A percentile compares a stretch with the other conserved stretches of the same genome.
Conservation (phyloP, 2,113 vertebrate genomes). For the Cynocephalus volans region DNA sequence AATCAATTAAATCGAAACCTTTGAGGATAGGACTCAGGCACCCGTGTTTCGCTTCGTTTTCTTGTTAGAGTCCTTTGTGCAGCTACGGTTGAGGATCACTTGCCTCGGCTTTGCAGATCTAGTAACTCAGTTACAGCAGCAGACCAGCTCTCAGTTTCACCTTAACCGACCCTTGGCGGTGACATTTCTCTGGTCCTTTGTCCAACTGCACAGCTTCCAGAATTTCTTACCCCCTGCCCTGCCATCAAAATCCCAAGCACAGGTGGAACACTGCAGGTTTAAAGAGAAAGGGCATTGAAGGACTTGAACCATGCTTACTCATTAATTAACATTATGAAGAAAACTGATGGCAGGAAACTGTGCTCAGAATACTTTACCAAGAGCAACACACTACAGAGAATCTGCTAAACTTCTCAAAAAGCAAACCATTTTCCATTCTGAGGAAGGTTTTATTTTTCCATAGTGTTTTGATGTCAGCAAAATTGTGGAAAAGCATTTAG, state of each 20-base stretch:
- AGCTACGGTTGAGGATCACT: neutral
- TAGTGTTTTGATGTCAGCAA: slow-evolving; percentile 52
- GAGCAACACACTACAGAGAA: neutral
- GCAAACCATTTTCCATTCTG: slow-evolving; percentile 33
- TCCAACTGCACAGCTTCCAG: neutral
- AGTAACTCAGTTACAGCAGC: neutral
- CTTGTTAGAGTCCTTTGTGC: neutral
- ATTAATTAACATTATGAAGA: slow-evolving; percentile 66
- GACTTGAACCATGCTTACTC: slow-evolving; percentile 5
- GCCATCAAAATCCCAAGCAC: neutral
- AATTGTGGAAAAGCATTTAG: slow-evolving; percentile 17
- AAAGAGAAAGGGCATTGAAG: neutral
- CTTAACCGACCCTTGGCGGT: neutral
- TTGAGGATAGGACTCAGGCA: neutral
- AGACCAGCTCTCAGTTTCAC: neutral
- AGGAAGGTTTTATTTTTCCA: slow-evolving; percentile 52
- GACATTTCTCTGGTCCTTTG: neutral
- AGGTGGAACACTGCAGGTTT: neutral
- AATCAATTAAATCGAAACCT: neutral
- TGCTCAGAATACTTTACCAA: slow-evolving; percentile 36
- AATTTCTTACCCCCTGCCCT: neutral
- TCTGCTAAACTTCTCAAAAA: slow-evolving; percentile 13
- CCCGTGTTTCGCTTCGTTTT: neutral
- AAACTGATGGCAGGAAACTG: slow-evolving; percentile 25
- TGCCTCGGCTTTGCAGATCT: neutral